Evolutionary conservation across 2,888 invertebrate species (phyloP).

Genomic region (Thyatira batis): DNA sequence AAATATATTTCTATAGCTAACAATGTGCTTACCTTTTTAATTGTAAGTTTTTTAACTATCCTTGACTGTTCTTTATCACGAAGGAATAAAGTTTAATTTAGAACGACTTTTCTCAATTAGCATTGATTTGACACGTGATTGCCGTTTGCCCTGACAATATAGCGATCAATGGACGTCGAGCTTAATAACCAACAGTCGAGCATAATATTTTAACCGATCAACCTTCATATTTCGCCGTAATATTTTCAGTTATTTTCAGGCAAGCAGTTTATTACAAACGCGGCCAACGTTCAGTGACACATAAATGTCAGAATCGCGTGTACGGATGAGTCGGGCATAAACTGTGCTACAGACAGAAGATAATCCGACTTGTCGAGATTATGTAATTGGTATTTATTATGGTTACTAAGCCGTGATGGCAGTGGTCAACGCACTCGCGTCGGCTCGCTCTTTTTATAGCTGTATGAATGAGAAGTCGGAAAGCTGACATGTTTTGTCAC

Average conservation of each 20-base stretch:
- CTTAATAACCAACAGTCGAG: not conserved
- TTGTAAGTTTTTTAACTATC: too few relatives aligned
- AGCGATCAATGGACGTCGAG: not conserved
- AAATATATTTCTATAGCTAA: too few relatives aligned
- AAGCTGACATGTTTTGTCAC: too few relatives aligned
- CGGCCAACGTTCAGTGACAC: conserved; percentile 40
- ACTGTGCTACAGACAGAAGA: conserved; percentile 20
- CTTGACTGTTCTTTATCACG: not conserved
- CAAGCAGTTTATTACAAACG: conserved; percentile 21
- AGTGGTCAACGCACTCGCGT: too few relatives aligned
- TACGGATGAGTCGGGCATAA: conserved; percentile 18
- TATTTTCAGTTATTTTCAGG: conserved; percentile 7
- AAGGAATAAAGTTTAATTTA: not conserved
- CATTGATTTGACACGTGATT: not conserved
- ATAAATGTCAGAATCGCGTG: conserved; percentile 56
- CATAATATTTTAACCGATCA: not conserved
- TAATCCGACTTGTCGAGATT: conserved; percentile 17
- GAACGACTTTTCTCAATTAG: not conserved
- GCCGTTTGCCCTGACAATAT: not conserved
- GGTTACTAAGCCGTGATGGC: not conserved
- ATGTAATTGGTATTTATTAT: not conserved
- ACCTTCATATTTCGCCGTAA: conserved; percentile 3
- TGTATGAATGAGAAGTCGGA: not conserved
- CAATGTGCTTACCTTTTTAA: too few relatives aligned
- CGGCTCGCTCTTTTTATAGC: too few relatives aligned